Conservation (phyloP, 2,113 vertebrate species). For the Rhombomys opimus region DNA sequence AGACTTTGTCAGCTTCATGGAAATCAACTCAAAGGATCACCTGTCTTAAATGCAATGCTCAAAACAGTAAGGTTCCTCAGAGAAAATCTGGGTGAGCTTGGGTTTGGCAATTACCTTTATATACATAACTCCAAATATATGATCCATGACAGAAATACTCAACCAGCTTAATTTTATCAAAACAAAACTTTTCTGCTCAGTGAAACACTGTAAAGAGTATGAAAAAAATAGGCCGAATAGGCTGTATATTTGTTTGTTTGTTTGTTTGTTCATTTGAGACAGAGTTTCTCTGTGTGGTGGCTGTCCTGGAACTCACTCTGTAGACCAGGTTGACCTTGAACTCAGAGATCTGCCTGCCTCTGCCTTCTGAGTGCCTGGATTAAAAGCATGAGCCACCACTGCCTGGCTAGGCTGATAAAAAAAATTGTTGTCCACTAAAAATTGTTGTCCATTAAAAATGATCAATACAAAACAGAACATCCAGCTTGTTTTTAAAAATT, state of each 20-base stretch:
- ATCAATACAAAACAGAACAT: not conserved
- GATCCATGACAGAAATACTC: not conserved
- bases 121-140: not conserved
- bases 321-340: not conserved
- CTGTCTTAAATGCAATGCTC: not conserved
- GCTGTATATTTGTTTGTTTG: not conserved
- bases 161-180: slow-evolving; percentile 1
- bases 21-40: not conserved
- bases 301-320: not conserved
- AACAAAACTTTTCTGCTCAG: not conserved
- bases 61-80: not conserved
- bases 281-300: not conserved
- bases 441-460: not conserved
- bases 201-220: slow-evolving; percentile 1
- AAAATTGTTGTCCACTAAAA: not conserved
- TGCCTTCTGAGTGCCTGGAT: not conserved
- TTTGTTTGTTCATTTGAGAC: not conserved
- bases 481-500: slow-evolving; percentile 14
- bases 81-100: slow-evolving; percentile 3
- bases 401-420: slow-evolving; percentile 3
- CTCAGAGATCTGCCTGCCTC: not conserved
- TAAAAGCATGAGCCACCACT: not conserved
- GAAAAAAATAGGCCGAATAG: not conserved
- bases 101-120: not conserved
- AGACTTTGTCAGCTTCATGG: not conserved